Evolutionary conservation across 2,888 invertebrate genomes (phyloP).

Genomic region (Heliconius aoede): DNA sequence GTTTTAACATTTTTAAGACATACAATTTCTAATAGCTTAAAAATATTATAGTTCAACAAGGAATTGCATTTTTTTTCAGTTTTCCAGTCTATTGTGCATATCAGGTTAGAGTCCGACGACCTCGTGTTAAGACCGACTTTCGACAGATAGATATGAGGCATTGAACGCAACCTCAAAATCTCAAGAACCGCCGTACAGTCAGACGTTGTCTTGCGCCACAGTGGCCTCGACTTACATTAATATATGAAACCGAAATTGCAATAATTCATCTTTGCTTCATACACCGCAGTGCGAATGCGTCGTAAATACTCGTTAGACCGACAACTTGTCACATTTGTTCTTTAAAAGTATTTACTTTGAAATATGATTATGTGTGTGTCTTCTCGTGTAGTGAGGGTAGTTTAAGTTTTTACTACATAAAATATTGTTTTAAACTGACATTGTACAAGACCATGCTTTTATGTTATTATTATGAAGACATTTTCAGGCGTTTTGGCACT

Average conservation of each 20-base stretch:
- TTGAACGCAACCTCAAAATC: no score
- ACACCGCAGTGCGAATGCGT: conserved; percentile 5
- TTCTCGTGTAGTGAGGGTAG: not conserved
- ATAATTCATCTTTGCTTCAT: conserved; percentile 19
- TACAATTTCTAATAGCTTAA: no score
- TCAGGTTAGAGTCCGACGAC: no score
- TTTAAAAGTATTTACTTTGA: conserved; percentile 23
- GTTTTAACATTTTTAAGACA: no score
- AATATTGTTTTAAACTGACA: not conserved
- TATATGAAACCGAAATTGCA: conserved; percentile 3
- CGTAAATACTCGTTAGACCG: conserved; percentile 25
- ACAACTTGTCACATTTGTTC: conserved; percentile 28
- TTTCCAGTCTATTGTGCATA: no score
- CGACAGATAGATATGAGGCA: no score
- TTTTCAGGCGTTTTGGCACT: not conserved
- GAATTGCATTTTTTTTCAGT: no score
- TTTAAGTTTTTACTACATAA: conserved; percentile 10
- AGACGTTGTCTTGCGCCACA: not conserved
- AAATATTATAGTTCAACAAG: no score
- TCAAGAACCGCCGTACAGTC: no score
- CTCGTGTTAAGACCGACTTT: no score
- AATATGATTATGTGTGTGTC: conserved; percentile 14
- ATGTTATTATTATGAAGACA: not conserved
- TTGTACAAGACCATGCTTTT: conserved; percentile 7
- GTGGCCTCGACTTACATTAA: not conserved